phyloP scores from a whole-genome alignment of 92 coral and sea anemone genomes.

The Palythoa caribaeorum region DNA sequence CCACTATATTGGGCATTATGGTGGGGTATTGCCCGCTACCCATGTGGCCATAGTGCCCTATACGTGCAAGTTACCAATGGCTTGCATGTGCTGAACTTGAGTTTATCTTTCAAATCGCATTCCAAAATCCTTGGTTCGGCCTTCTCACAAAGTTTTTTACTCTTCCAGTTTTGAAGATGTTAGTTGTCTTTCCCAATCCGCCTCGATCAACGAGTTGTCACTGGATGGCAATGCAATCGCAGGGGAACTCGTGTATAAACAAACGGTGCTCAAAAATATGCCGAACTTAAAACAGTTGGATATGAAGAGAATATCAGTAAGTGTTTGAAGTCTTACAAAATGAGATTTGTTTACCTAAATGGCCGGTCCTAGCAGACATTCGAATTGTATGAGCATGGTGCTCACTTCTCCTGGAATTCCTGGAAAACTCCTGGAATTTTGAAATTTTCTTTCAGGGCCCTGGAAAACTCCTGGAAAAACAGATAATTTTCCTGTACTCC shows the following conservation, averaged over 20 bases:
- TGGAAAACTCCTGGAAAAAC: too few species aligned
- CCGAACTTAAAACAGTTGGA: constrained; percentile 89
- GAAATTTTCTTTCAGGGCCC: too few species aligned
- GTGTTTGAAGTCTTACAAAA: constrained; percentile 19
- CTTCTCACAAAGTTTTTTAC: not conserved
- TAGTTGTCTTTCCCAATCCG: constrained; percentile 78
- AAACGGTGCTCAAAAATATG: constrained; percentile 78
- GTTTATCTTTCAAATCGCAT: too few species aligned
- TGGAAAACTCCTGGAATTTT: too few species aligned
- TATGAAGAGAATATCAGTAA: constrained; percentile 96
- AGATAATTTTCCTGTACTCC: too few species aligned
- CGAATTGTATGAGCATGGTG: too few species aligned
- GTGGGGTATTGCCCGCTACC: too few species aligned
- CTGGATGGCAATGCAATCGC: constrained; percentile 96
- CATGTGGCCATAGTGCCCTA: too few species aligned
- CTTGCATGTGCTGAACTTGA: not conserved
- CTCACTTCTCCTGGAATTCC: too few species aligned
- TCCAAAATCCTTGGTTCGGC: not conserved
- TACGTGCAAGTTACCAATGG: too few species aligned
- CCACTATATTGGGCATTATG: too few species aligned
- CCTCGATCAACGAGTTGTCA: constrained; percentile 83
- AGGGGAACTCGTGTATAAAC: constrained; percentile 81
- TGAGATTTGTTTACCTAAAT: not conserved
- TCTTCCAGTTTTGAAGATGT: constrained; percentile 90
- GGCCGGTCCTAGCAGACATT: not conserved